These are phyloP conservation scores for Lutjanus erythropterus DNA, from an alignment of 2,113 vertebrate species.

Conservation along the genomic window DNA sequence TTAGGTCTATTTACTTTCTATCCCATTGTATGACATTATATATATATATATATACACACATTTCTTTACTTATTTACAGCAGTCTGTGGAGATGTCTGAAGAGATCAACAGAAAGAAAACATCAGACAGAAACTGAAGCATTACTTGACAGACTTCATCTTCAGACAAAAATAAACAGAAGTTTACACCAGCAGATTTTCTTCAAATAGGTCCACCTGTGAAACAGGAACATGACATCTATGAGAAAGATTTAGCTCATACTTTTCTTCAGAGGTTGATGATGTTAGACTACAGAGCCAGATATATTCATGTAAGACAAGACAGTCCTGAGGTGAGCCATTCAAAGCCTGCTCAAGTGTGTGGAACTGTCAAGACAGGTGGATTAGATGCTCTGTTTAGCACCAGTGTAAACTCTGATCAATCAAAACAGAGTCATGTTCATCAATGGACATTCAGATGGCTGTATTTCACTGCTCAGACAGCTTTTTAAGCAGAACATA, in stretches of 20 bases:
- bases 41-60: background rate
- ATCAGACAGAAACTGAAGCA: background rate
- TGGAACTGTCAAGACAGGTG: constrained; percentile 25
- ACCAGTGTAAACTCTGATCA: rapidly evolving
- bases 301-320: constrained; percentile 68
- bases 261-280: constrained; percentile 68
- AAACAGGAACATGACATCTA: constrained; percentile 15
- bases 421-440: constrained; percentile 35
- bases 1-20: background rate
- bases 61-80: background rate
- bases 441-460: constrained; percentile 87
- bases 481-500: constrained; percentile 81
- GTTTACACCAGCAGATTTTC: constrained; percentile 70
- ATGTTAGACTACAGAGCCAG: constrained; percentile 63
- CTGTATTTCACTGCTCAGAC: constrained; percentile 84
- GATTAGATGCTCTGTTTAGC: constrained; percentile 49
- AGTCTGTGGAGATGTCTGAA: background rate
- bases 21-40: background rate
- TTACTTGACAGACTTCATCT: constrained; percentile 54
- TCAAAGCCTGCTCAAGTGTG: background rate
- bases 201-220: constrained; percentile 63
- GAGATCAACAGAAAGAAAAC: background rate
- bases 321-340: background rate
- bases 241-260: constrained; percentile 74
- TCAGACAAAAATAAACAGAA: constrained; percentile 56